Evolutionary conservation across 2,113 vertebrate genomes (phyloP).

Genomic region (Silurus meridionalis): DNA sequence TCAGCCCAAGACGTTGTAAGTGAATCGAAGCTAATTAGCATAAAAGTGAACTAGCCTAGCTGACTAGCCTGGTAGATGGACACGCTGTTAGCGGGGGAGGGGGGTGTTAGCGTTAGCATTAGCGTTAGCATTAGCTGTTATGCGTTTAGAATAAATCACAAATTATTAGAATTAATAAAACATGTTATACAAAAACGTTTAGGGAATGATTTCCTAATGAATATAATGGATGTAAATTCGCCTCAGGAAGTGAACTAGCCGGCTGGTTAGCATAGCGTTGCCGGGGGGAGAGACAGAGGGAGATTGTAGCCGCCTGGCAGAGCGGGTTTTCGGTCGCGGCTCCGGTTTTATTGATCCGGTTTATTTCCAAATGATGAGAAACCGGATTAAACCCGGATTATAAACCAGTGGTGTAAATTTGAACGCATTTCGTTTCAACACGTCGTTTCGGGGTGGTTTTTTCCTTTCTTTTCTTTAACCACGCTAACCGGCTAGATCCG

Average conservation of each 20-base stretch:
- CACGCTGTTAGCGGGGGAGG: conserved; percentile 13
- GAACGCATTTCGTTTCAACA: too few relatives aligned
- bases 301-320: background rate
- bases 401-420: too few relatives aligned
- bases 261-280: background rate
- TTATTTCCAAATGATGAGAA: too few relatives aligned
- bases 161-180: too few relatives aligned
- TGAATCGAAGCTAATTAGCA: conserved; percentile 18
- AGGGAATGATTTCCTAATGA: too few relatives aligned
- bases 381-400: too few relatives aligned
- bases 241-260: background rate
- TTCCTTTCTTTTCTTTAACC: too few relatives aligned
- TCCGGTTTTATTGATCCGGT: too few relatives aligned
- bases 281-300: background rate
- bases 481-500: conserved; percentile 21
- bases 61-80: background rate
- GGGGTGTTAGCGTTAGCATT: background rate
- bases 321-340: background rate
- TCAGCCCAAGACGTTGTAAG: conserved; percentile 56
- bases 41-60: conserved; percentile 39
- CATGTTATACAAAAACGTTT: too few relatives aligned
- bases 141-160: too few relatives aligned
- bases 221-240: too few relatives aligned
- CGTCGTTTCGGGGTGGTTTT: too few relatives aligned
- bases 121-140: background rate